Conservation (phyloP, 2,888 invertebrate species). For the Ptilodon capucinus region DNA sequence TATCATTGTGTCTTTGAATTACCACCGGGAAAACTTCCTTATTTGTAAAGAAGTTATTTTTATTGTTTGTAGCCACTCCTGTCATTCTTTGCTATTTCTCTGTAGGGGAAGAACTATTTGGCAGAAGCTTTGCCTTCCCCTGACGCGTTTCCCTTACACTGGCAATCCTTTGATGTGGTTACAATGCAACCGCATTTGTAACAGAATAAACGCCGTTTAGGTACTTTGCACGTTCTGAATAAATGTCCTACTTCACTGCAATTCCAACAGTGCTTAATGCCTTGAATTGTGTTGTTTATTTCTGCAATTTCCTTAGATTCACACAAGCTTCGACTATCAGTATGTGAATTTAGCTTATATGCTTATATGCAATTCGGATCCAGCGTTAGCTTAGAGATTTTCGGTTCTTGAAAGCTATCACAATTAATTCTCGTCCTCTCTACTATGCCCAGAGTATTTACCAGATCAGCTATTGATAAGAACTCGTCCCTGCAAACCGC, state of each 20-base stretch:
- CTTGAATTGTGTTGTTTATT: neutral
- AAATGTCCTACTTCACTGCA: slow-evolving; percentile 9
- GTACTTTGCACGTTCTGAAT: slow-evolving; percentile 7
- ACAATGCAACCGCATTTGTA: slow-evolving; percentile 5
- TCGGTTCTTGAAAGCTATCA: slow-evolving; percentile 14
- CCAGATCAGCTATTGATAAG: neutral
- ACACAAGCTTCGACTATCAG: neutral
- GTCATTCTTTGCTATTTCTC: slow-evolving; percentile 9
- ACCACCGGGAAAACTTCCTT: neutral
- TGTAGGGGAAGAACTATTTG: slow-evolving; percentile 2
- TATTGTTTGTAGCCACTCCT: slow-evolving; percentile 10
- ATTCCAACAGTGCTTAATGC: slow-evolving; percentile 7
- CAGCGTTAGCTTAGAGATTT: neutral
- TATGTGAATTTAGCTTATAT: neutral
- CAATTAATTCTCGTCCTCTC: slow-evolving; percentile 12
- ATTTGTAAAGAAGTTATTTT: neutral
- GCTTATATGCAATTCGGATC: neutral
- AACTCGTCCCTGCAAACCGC: neutral
- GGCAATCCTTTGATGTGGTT: neutral
- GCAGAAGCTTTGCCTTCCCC: slow-evolving; percentile 10
- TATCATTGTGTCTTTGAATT: neutral
- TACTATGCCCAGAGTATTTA: neutral
- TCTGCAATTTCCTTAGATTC: neutral
- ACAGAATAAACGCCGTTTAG: slow-evolving; percentile 10
- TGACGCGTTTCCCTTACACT: slow-evolving; percentile 1